These are phyloP conservation scores for Charina bottae DNA, from an alignment of 2,113 vertebrate species.

Conservation along the genomic window DNA sequence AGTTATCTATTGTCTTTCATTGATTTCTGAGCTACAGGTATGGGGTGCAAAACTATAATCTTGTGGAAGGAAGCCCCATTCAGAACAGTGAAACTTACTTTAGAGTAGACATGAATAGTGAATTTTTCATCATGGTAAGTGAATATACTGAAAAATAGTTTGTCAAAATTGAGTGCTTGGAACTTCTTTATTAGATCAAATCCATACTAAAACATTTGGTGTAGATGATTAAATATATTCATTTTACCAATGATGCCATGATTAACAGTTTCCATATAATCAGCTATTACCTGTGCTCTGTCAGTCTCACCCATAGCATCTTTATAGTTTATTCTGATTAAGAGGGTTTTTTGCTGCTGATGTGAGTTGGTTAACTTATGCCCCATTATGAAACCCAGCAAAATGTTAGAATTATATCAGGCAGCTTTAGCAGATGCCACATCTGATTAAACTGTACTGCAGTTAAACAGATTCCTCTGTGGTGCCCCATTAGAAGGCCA, in stretches of 20 bases:
- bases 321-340: not conserved
- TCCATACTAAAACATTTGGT: not conserved
- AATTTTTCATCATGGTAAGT: not conserved
- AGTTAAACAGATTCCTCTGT: constrained; percentile 44
- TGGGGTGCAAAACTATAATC: not conserved
- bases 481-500: constrained; percentile 33
- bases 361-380: constrained; percentile 30
- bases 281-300: not conserved
- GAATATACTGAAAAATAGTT: not conserved
- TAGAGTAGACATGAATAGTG: not conserved
- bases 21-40: not conserved
- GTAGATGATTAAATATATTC: not conserved
- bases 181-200: not conserved
- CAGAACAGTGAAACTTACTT: not conserved
- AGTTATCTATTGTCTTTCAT: not conserved
- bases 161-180: not conserved
- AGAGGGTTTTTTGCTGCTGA: not conserved
- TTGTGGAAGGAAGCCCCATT: not conserved
- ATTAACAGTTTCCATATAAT: not conserved
- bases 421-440: constrained; percentile 56
- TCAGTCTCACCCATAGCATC: not conserved
- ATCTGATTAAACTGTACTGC: constrained; percentile 55
- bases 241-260: not conserved
- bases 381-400: not conserved
- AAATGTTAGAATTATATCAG: constrained; percentile 44